These are phyloP conservation scores for Alsophila aescularia DNA, from an alignment of 2,888 invertebrate species.

Conservation along the genomic window DNA sequence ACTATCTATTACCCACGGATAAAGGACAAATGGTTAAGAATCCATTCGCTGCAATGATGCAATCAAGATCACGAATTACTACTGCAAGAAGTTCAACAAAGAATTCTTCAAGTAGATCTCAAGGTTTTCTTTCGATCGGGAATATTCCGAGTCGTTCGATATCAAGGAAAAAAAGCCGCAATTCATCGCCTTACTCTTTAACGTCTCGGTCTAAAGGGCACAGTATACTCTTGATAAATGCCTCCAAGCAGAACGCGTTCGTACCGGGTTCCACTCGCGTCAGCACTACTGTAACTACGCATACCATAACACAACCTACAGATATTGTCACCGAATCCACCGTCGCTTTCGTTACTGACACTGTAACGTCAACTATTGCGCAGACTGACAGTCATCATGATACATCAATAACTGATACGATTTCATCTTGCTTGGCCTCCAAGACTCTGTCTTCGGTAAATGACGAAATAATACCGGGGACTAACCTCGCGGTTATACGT, in stretches of 20 bases:
- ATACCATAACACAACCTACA: neutral
- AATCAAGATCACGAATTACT: neutral
- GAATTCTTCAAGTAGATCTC: constrained; percentile 5
- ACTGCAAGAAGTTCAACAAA: neutral
- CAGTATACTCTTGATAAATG: neutral
- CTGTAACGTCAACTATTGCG: neutral
- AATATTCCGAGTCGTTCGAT: constrained; percentile 2
- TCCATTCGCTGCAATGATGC: neutral
- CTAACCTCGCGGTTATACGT: neutral
- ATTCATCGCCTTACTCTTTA: neutral
- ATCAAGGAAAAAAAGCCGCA: neutral
- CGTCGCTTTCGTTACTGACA: neutral
- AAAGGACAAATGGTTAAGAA: neutral
- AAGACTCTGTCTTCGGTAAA: neutral
- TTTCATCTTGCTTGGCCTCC: neutral
- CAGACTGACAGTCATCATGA: neutral
- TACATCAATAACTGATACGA: neutral
- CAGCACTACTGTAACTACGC: neutral
- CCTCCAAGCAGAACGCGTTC: neutral
- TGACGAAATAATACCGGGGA: neutral
- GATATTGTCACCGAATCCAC: neutral
- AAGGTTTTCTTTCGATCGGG: neutral
- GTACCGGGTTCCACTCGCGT: neutral
- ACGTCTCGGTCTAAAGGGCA: neutral
- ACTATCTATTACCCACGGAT: neutral